Conservation (phyloP, 2,797 vertebrate genomes). For the Hypotaenidia philippensis region DNA sequence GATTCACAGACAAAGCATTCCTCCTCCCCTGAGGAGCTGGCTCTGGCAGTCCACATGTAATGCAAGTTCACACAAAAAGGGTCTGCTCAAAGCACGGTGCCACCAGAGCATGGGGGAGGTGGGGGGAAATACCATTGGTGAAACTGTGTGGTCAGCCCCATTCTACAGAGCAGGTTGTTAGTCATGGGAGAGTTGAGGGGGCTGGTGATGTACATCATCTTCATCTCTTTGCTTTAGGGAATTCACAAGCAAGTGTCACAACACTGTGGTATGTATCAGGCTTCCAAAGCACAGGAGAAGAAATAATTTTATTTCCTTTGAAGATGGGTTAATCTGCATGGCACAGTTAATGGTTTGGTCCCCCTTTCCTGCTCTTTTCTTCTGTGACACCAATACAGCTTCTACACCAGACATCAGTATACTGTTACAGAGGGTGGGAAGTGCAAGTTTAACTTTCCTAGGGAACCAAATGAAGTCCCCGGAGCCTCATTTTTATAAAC, state of each 20-base stretch:
- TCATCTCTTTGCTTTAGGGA: background rate
- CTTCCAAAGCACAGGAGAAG: background rate
- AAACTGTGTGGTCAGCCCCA: accelerated
- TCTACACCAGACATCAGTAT: background rate
- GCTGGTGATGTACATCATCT: accelerated
- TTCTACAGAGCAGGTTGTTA: background rate
- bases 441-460: background rate
- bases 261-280: background rate
- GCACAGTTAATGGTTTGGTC: background rate
- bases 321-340: accelerated
- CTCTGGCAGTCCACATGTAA: background rate
- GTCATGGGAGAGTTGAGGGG: background rate
- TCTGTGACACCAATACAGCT: background rate
- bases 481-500: background rate
- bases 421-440: background rate
- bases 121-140: background rate
- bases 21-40: background rate
- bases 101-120: accelerated
- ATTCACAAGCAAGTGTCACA: background rate
- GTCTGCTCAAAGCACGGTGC: background rate
- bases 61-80: accelerated
- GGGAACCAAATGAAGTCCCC: background rate
- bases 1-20: background rate
- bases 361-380: background rate
- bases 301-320: background rate